phyloP scores from a whole-genome alignment of 2,797 vertebrate genomes.

The Aeoliscus strigatus region DNA sequence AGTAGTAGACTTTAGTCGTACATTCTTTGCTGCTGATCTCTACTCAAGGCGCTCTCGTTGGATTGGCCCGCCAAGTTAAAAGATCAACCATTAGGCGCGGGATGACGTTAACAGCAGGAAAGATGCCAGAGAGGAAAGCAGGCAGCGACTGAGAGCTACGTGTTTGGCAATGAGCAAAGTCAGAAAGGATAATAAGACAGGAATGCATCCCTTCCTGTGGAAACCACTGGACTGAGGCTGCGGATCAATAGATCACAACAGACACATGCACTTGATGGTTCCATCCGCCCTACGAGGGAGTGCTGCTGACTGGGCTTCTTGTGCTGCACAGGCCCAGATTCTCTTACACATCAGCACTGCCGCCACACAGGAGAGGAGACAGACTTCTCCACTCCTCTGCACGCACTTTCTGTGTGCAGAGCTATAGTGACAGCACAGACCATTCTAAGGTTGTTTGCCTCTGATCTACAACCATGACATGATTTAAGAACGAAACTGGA shows the following conservation, averaged over 20 bases:
- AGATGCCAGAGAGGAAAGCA: neutral
- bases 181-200: constrained; percentile 24
- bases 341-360: constrained; percentile 54
- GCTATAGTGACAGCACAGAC: too few relatives aligned
- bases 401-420: too few relatives aligned
- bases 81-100: too few relatives aligned
- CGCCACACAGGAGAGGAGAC: constrained; percentile 45
- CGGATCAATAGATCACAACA: constrained; percentile 66
- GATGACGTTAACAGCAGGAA: too few relatives aligned
- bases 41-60: too few relatives aligned
- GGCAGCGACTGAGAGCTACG: constrained; percentile 4
- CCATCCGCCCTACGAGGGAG: constrained; percentile 26
- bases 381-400: constrained; percentile 31
- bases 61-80: too few relatives aligned
- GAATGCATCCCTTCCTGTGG: constrained; percentile 39
- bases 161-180: constrained; percentile 15
- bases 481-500: too few relatives aligned
- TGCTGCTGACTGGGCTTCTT: constrained; percentile 60
- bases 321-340: constrained; percentile 47
- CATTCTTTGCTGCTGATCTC: too few relatives aligned
- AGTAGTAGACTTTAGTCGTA: too few relatives aligned
- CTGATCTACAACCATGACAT: too few relatives aligned
- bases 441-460: too few relatives aligned
- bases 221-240: constrained; percentile 33
- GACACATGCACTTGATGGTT: constrained; percentile 51